Percentiles rank a stretch among this genome's conserved stretches.
phyloP scores from a whole-genome alignment of 2,113 vertebrate genomes.

The Malurus cyaneus region DNA sequence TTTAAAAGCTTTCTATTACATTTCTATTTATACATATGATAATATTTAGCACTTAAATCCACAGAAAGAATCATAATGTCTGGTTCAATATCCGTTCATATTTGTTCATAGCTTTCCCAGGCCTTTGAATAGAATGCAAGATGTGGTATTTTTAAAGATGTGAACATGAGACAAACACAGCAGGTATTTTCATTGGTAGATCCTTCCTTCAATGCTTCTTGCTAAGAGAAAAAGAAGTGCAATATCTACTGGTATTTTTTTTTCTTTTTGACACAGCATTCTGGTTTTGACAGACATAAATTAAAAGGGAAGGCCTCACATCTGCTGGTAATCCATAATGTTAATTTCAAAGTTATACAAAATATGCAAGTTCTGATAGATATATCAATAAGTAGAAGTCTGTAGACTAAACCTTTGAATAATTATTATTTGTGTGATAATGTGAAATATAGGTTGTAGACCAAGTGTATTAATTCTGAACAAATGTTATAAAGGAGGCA shows the following conservation, averaged over 20 bases:
- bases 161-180: not conserved
- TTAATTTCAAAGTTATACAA: not conserved
- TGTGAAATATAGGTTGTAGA: too few relatives aligned
- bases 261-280: not conserved
- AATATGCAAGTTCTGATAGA: not conserved
- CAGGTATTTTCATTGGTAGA: not conserved
- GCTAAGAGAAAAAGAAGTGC: not conserved
- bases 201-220: not conserved
- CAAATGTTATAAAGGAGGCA: too few relatives aligned
- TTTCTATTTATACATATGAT: accelerated
- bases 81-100: not conserved
- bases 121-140: not conserved
- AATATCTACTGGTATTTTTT: not conserved
- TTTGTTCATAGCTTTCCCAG: not conserved
- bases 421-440: too few relatives aligned
- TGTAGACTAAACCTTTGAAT: too few relatives aligned
- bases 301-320: not conserved
- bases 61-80: not conserved
- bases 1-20: not conserved
- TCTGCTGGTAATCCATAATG: not conserved
- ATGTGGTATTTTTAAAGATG: not conserved
- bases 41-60: not conserved
- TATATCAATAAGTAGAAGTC: not conserved
- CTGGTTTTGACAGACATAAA: not conserved
- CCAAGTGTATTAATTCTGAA: too few relatives aligned